Conservation (phyloP, 2,113 vertebrate species). For the Tragelaphus imberbis region DNA sequence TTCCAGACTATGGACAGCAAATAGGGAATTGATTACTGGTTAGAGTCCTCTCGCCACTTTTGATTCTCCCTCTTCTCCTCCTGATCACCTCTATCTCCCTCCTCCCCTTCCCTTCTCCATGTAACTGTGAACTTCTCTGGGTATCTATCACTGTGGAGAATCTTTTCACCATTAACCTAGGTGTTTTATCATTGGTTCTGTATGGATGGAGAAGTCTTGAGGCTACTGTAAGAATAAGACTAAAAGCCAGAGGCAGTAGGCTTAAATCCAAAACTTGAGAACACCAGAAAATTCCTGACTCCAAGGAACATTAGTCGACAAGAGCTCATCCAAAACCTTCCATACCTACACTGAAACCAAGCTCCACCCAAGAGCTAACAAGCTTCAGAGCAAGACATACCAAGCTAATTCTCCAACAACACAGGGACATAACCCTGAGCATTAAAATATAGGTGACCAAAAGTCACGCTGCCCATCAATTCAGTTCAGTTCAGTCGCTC, state of each 20-base stretch:
- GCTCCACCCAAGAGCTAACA: neutral
- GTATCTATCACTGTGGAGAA: neutral
- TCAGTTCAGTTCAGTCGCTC: no score
- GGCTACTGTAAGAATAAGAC: neutral
- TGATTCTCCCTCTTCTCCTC: neutral
- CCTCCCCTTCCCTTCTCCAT: neutral
- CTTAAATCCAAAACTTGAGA: neutral
- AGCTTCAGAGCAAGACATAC: neutral
- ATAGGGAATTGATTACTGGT: neutral
- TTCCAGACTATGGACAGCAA: neutral
- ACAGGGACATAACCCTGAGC: neutral
- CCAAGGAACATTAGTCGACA: neutral
- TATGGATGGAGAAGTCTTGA: neutral
- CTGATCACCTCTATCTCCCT: neutral
- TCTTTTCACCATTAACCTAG: neutral
- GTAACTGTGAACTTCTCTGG: neutral
- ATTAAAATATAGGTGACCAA: neutral
- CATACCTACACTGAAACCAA: neutral
- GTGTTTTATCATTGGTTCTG: neutral
- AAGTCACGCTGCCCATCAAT: neutral
- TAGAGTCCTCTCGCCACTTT: neutral
- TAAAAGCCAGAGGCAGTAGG: neutral
- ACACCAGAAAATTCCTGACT: neutral
- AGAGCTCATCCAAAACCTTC: neutral
- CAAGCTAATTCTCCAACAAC: neutral